Evolutionary conservation across 2,797 vertebrate species (phyloP).

Genomic region (Labeo calbasu): DNA sequence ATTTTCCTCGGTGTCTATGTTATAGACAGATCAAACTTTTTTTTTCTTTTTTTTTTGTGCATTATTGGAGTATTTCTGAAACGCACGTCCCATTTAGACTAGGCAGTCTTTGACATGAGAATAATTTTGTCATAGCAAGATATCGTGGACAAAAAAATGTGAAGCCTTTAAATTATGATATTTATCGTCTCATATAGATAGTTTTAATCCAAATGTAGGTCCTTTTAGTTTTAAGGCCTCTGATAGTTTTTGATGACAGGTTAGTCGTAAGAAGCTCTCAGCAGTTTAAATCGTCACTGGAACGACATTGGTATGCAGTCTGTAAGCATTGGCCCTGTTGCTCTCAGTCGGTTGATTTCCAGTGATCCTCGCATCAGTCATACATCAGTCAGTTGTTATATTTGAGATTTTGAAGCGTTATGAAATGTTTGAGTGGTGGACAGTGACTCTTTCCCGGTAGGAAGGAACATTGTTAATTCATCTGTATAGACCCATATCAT

Average conservation of each 20-base stretch:
- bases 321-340: slow-evolving; percentile 40
- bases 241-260: slow-evolving; percentile 38
- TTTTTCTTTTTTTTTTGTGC: slow-evolving; percentile 31
- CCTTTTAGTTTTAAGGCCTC: slow-evolving; percentile 46
- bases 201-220: slow-evolving; percentile 54
- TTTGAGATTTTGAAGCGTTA: slow-evolving; percentile 37
- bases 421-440: slow-evolving; percentile 47
- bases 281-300: slow-evolving; percentile 54
- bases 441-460: slow-evolving; percentile 43
- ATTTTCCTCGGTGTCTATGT: slow-evolving; percentile 38
- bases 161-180: slow-evolving; percentile 63
- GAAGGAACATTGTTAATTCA: slow-evolving; percentile 53
- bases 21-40: slow-evolving; percentile 11
- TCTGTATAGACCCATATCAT: slow-evolving; percentile 63
- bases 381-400: slow-evolving; percentile 24
- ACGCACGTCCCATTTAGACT: background rate
- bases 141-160: slow-evolving; percentile 47
- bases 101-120: slow-evolving; percentile 36
- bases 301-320: slow-evolving; percentile 38
- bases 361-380: slow-evolving; percentile 35
- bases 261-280: slow-evolving; percentile 45
- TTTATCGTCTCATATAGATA: slow-evolving; percentile 58
- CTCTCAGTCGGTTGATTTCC: slow-evolving; percentile 27
- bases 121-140: slow-evolving; percentile 45
- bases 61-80: slow-evolving; percentile 18